Evolutionary conservation across 2,797 vertebrate species (phyloP).

Genomic region (Notolepis coatsorum): DNA sequence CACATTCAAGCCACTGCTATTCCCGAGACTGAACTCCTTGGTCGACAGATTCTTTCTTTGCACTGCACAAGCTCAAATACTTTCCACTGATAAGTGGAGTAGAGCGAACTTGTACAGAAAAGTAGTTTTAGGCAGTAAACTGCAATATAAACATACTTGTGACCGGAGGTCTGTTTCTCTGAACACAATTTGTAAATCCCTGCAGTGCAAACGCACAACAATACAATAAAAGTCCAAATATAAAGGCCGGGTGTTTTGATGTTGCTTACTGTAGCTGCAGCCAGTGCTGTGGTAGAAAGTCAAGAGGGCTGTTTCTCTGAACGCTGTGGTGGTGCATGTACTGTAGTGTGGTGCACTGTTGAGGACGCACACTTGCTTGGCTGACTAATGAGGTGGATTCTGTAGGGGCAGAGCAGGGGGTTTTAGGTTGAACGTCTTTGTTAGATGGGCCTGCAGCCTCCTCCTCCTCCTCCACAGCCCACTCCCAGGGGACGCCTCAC

Average conservation of each 20-base stretch:
- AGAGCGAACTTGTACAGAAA: constrained; percentile 4
- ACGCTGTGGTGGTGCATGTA: constrained; percentile 27
- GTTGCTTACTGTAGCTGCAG: neutral
- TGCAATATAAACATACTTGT: neutral
- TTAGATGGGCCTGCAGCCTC: constrained; percentile 83
- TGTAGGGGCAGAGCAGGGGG: constrained; percentile 66
- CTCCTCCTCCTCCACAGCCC: constrained; percentile 49
- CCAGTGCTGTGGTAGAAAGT: constrained; percentile 7
- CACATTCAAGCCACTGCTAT: constrained; percentile 24
- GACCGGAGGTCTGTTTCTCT: neutral
- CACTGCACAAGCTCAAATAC: neutral
- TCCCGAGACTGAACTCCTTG: constrained; percentile 14
- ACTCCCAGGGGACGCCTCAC: constrained; percentile 87
- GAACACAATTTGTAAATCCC: neutral
- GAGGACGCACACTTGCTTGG: constrained; percentile 77
- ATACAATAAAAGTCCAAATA: constrained; percentile 23
- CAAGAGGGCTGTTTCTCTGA: constrained; percentile 29
- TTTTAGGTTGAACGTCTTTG: constrained; percentile 87
- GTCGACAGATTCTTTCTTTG: constrained; percentile 12
- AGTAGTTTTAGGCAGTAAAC: neutral
- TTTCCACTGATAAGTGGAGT: neutral
- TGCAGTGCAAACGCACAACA: constrained; percentile 17
- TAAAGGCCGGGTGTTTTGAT: neutral
- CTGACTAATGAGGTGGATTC: constrained; percentile 86
- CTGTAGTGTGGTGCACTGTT: constrained; percentile 43